phyloP scores from a whole-genome alignment of 2,888 invertebrate genomes.

The Marronus borbonicus region DNA sequence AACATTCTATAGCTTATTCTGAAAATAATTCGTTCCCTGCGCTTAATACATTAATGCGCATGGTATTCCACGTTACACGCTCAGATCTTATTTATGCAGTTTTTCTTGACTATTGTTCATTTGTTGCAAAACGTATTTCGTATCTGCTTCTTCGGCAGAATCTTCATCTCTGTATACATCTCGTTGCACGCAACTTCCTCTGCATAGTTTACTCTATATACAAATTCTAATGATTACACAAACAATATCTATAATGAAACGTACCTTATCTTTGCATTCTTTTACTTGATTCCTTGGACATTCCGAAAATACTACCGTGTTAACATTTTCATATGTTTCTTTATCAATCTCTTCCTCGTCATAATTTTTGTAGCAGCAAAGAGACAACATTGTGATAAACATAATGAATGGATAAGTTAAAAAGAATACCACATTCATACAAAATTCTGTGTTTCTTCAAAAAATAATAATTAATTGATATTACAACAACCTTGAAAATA shows the following conservation, averaged over 20 bases:
- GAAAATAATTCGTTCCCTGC: too few species aligned
- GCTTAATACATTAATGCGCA: neutral
- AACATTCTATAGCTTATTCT: neutral
- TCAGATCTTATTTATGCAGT: constrained; percentile 10
- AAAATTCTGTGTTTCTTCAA: constrained; percentile 69
- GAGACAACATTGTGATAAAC: constrained; percentile 61
- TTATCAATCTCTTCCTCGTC: constrained; percentile 56
- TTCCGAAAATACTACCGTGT: constrained; percentile 58
- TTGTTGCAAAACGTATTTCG: constrained; percentile 66
- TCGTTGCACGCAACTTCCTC: constrained; percentile 38
- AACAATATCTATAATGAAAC: constrained; percentile 18
- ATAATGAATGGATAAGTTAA: constrained; percentile 69
- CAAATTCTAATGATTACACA: constrained; percentile 25
- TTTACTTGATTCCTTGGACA: constrained; percentile 51
- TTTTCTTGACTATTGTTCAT: constrained; percentile 64
- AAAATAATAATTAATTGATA: constrained; percentile 31
- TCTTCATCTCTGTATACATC: constrained; percentile 58
- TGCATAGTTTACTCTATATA: constrained; percentile 38
- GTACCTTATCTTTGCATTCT: constrained; percentile 49
- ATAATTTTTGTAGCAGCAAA: constrained; percentile 64
- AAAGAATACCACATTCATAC: constrained; percentile 71
- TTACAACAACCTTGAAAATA: neutral
- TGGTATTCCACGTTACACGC: neutral
- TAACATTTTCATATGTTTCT: constrained; percentile 54
- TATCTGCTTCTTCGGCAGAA: constrained; percentile 65